Percentiles rank a stretch among this genome's conserved stretches.
Conservation (phyloP, 2,888 invertebrate genomes). For the Adelognathus sp. region DNA sequence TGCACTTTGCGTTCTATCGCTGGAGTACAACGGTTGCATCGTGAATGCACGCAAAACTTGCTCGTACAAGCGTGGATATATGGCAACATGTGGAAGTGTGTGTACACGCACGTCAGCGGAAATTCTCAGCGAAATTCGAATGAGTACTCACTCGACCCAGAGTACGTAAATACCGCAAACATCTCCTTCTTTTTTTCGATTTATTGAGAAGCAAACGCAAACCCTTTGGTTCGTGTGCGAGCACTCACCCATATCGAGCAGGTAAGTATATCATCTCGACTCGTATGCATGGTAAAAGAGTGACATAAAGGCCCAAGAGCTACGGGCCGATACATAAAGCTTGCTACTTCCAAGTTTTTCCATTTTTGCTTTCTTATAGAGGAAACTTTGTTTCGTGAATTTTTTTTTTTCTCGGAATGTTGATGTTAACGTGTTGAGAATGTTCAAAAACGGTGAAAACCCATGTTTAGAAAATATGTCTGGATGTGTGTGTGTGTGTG, state of each 20-base stretch:
- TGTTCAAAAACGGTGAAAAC: no score
- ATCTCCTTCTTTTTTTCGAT: conserved; percentile 3
- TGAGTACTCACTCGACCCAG: conserved; percentile 53
- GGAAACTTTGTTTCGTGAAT: conserved; percentile 8
- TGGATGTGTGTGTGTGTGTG: no score
- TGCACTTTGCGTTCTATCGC: conserved; percentile 60
- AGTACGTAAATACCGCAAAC: conserved; percentile 48
- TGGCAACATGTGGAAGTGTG: background rate
- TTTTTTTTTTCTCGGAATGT: background rate
- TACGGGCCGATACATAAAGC: background rate
- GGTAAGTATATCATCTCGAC: conserved; percentile 52
- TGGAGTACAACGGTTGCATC: conserved; percentile 50
- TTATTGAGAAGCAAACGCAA: conserved; percentile 17
- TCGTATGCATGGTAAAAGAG: conserved; percentile 42
- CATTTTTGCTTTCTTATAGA: no score
- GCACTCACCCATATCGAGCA: conserved; percentile 45
- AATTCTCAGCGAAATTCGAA: conserved; percentile 48
- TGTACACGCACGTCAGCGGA: conserved; percentile 6
- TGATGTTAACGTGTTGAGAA: no score
- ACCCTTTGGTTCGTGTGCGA: conserved; percentile 46
- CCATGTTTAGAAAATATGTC: no score
- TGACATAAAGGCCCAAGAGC: conserved; percentile 55
- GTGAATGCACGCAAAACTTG: conserved; percentile 57
- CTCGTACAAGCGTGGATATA: conserved; percentile 12
- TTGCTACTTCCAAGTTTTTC: conserved; percentile 5